Evolutionary conservation across 2,888 invertebrate species (phyloP).

Genomic region (Mimumesa dahlbomi): DNA sequence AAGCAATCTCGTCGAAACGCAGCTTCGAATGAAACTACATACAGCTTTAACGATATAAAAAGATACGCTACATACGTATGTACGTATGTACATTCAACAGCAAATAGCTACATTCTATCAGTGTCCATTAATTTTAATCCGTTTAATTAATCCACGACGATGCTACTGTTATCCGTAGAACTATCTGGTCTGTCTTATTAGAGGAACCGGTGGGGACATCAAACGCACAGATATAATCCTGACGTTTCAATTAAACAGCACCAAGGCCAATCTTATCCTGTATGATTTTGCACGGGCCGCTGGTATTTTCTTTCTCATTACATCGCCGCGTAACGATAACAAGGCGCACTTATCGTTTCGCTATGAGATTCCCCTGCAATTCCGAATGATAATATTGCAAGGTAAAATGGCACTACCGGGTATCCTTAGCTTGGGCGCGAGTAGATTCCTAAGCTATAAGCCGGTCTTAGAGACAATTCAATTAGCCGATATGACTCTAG

Average conservation of each 20-base stretch:
- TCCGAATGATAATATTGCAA: constrained; percentile 52
- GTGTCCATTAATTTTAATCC: constrained; percentile 44
- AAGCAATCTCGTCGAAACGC: background rate
- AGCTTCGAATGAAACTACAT: background rate
- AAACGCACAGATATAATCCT: constrained; percentile 44
- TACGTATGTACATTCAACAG: background rate
- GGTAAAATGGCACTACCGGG: constrained; percentile 25
- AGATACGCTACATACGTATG: too few relatives aligned
- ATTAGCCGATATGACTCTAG: constrained; percentile 58
- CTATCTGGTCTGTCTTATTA: background rate
- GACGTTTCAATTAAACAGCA: constrained; percentile 47
- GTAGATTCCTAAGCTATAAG: constrained; percentile 55
- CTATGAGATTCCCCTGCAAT: constrained; percentile 43
- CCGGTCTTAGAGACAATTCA: constrained; percentile 67
- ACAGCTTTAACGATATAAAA: background rate
- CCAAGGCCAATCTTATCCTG: constrained; percentile 47
- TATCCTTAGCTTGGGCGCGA: constrained; percentile 43
- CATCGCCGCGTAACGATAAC: constrained; percentile 50
- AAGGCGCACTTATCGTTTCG: constrained; percentile 41
- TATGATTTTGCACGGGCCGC: constrained; percentile 43
- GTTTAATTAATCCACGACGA: constrained; percentile 11
- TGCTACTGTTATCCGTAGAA: background rate
- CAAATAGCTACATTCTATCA: too few relatives aligned
- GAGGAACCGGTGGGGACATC: constrained; percentile 27
- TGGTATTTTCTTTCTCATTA: constrained; percentile 48